Base-by-base conservation (phyloP, 2,797 vertebrate genomes). In the Arnoldichthys spilopterus region DNA sequence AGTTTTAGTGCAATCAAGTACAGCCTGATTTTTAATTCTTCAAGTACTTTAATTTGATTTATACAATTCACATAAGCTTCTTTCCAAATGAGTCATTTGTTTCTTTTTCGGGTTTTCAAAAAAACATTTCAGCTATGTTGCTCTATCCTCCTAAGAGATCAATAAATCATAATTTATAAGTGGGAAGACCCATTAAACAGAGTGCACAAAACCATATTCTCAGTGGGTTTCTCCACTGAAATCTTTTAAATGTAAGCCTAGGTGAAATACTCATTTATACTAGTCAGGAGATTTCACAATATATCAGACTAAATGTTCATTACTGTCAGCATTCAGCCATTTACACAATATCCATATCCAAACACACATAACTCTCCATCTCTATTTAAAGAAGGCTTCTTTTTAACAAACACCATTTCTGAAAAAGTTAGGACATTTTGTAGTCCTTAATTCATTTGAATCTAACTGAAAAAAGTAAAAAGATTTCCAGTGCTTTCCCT, bases 1-100 rank as follows among this genome's bases (percentile, higher is more conserved):
- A 61, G 5, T 45, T 75, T 75, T 80, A 80, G 78, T 76, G 78
- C 78, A 80, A 69, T 70, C 63, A 68, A 74, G 63, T 74, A 74
- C 51, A 79, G 66, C 54, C 71, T 79, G 71, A 78, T 24, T 64
- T 78, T 56, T n/a, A 26, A 22, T 32, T 28, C 32, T 72, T 64
- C 12, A 62, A 40, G 30, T 47, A 34, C 6, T 37, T 49, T n/a
- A 63, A 56, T 54, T 54, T 28, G 7, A 72, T 76, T 62, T 51
- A 12, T 37, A 30, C 56, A 63, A 28, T 26, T 74, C 45, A 28
- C 24, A 59, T 34, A 72, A 28, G 53, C 62, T 51, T 79, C 24
- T 26, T 68, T 32, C 49, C 15, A 69, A 67, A 67, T 45, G 4
- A 67, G 47, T 67, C 20, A 22, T 64, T 64, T 64, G 30, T 40